Base-by-base conservation (phyloP, 1,140 invertebrate genomes). In the Rhopalosiphum padi region DNA sequence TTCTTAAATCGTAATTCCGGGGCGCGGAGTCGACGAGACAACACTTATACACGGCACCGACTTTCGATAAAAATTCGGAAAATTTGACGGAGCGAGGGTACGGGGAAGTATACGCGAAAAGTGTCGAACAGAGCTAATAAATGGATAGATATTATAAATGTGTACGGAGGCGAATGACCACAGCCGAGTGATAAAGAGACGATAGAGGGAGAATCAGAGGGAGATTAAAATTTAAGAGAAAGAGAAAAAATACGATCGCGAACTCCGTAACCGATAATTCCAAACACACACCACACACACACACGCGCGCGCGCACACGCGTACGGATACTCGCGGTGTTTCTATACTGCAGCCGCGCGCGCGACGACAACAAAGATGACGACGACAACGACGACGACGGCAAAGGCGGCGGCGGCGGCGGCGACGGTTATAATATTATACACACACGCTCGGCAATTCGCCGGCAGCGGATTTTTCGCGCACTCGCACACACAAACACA, bases 391-490 rank as follows among this genome's bases (percentile, higher is more conserved):
- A 37, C 35, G 83, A 46, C 43, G 41, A 46, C 25, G 25, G 15
- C 43, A n/a, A 37, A 18, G 77, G 18, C 82, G 82, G 15, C 82
- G 30, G 18, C 82, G 82, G 15, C 82, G 30, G 25, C 37, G 35
- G 35, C 35, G 82, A 25, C 82, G 83, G 60, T 77, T 77, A 77
- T 77, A 77, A 77, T 77, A 77, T 77, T 21, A 77, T 35, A 77
- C 60, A 77, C 60, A 85, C 37, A 85, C 83, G 83, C 41, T 41
- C 35, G 41, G 83, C 83, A 25, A 43, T 85, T 85, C 83, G 83
- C 83, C 85, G 85, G 85, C 43, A 87, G 43, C 30, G 30, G 86
- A 30, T 41, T 85, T 85, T 77, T 77, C 83, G 83, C 37, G 82
- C 41, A 37, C 82, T 35, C 82, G 82, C 82, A 83, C 82, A 83